Base-by-base conservation (phyloP, 1,140 invertebrate species). In the Tenebrio molitor region DNA sequence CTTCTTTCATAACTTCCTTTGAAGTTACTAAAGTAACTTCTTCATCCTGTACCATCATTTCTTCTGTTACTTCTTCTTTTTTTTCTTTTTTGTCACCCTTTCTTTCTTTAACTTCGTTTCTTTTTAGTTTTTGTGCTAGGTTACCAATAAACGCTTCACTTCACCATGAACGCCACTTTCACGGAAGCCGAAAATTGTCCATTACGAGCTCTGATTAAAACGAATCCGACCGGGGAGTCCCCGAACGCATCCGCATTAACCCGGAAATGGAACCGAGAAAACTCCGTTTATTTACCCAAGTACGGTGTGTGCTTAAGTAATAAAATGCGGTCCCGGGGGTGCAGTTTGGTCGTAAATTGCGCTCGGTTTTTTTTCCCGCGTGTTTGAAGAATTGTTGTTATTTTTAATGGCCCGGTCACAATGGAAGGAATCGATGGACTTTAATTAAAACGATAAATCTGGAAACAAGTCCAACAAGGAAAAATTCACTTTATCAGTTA, bases 371-470 rank as follows among this genome's bases (percentile, higher is more conserved):
- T 39, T 39, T 12, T 39, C 6, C 2, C 6, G 36, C 36, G 36
- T 3, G 12, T 50, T 50, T 58, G 4, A 5, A 29, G 12, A 25
- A 12, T 58, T 16, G 50, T 29, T 29, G 50, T 15, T 29, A 15
- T 14, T 58, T 25, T 12, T 29, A 50, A 21, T 1, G 10, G 16
- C 14, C 29, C 5, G 21, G 17, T 33, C 36, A 39, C 36, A 58
- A 25, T 0, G 17, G 23, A 1, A 58, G 19, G 25, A 58, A 58
- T 29, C 50, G 50, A 58, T 58, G 7, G 10, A 58, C 3, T 58
- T 39, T 58, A 58, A 58, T 58, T 58, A 17, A 58, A 58, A 58
- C 50, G 21, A 58, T 58, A 58, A 58, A 58, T 58, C 12, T n/a
- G 12, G 1, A 33, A 58, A 58, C 46, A 29, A 29, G 8, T 29